Base-by-base conservation (phyloP, 1,140 invertebrate species). In the Formica exsecta region DNA sequence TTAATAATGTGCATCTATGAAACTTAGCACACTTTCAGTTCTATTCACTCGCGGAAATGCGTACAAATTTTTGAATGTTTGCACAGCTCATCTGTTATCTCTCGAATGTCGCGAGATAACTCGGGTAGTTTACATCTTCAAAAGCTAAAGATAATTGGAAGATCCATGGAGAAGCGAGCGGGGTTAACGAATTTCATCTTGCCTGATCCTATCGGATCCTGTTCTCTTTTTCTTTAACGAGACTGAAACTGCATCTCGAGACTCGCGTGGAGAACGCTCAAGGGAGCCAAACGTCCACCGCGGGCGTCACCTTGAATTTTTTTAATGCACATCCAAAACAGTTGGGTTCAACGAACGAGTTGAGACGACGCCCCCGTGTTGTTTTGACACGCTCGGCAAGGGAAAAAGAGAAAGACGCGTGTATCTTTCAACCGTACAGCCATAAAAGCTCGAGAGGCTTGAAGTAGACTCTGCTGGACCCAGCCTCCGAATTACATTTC, bases 231-330 rank as follows among this genome's bases (percentile, higher is more conserved):
- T 51, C 32, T 29, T 64, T 76, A 22, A 57, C 59, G 73, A 38
- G 57, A 16, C 19, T 36, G 76, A 68, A 54, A 19, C 29, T 68
- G 32, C 32, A 80, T 7, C n/a, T 68, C 13, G 29, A 32, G n/a
- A 48, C 64, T 44, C 74, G 54, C 38, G 9, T 36, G 64, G 57
- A 36, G 66, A 70, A 59, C 51, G 29, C 57, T 76, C 71, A 36
- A 29, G 22, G n/a, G 66, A 66, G 36, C 25, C 36, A 22, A 41
- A 57, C 32, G 25, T 70, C 13, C n/a, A 70, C 19, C 36, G n/a
- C 29, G 62, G 44, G 38, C 76, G n/a, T 83, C n/a, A 74, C 54
- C 54, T 83, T 83, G 66, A 73, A 83, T 74, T 74, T 83, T 74
- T 83, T 74, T 61, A 54, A 25, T 73, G 32, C 36, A 59, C 66